Evolutionary conservation across 2,888 invertebrate species (phyloP), one percentile per base, ranked within the genome.

Genomic region (Yponomeuta evonymella): DNA sequence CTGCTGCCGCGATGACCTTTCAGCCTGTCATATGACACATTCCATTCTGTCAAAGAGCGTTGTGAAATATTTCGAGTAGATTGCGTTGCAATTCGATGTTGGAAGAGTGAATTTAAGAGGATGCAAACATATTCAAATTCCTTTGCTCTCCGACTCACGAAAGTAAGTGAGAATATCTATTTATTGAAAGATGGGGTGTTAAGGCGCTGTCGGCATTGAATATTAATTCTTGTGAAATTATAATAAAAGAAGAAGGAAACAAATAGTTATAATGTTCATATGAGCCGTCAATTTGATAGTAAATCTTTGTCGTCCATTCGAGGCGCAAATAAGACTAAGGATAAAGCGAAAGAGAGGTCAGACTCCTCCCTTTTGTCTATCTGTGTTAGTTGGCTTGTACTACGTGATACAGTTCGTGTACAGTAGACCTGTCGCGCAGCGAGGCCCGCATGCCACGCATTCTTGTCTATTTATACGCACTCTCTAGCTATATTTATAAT

Each of bases 21-120:
- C 67, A 48, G 48, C 43, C 67, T 67, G 67, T 67, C 67, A 67
- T 67, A 43, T 23, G 67, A 67, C 43, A 67, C 67, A 67, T 67
- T 67, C 67, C 67, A 48, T 43, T 67, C 43, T 43, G 48, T 67
- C 67, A 67, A 65, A 65, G 12, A 30, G 29, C 65, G 30, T 6
- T 30, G 65, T 30, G 43, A 43, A 43, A 43, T 43, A 43, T 43
- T 43, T 43, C 43, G 63, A n/a, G 63, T n/a, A 23, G 11, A 29
- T n/a, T 9, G 29, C 29, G 63, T 63, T n/a, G n/a, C 63, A 63
- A 23, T 63, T n/a, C 11, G 63, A 63, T 9, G 63, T n/a, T 6
- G 62, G 62, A n/a, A n/a, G 23, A 43, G 43, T 8, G 5, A 43
- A 43, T 43, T 43, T 43, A 43, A 43, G 43, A 43, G 43, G 43